Base-by-base conservation (phyloP, 1,140 invertebrate species). In the Coboldia fuscipes region DNA sequence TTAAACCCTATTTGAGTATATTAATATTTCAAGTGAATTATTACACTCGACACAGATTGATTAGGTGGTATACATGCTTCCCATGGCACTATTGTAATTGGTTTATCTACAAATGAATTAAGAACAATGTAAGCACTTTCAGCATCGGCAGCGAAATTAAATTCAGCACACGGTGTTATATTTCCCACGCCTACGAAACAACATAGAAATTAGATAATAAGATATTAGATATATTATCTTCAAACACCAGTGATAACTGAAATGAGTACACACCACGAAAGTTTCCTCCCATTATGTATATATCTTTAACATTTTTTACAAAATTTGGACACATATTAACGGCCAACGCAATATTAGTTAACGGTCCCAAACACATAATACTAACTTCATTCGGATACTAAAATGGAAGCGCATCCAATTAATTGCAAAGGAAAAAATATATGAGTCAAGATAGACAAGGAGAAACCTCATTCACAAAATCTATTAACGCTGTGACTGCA, bases 281-380 rank as follows among this genome's bases (percentile, higher is more conserved):
- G 55, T 81, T 83, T 40, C 80, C 80, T 24, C 80, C 79, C 75
- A 85, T 80, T 2, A 79, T 62, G 37, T 62, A 70, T 30, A 81
- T 50, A 30, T 68, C 64, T 41, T 71, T 70, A 1, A 81, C 50
- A 27, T 63, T 60, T 1, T 55, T 38, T 0, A 62, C 50, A 46
- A 84, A 73, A 18, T 65, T 41, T 3, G 66, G 65, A 44, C 73
- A 73, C 38, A 78, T 58, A 42, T 70, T 65, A 8, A 75, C 60
- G 3, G 77, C 66, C 33, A 82, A 42, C 4, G 79, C 79, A 29
- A 81, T 50, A 47, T 85, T 85, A 1, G 79, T 85, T 20, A 84
- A 48, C 0, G 81, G 78, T 2, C 66, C 81, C 20, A 83, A 42
- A 36, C 66, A 65, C 24, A 83, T 54, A 8, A 84, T 31, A 3